These are phyloP conservation scores for Eugnorisma glareosa DNA, from an alignment of 2,888 invertebrate genomes.

Conservation along the genomic window DNA sequence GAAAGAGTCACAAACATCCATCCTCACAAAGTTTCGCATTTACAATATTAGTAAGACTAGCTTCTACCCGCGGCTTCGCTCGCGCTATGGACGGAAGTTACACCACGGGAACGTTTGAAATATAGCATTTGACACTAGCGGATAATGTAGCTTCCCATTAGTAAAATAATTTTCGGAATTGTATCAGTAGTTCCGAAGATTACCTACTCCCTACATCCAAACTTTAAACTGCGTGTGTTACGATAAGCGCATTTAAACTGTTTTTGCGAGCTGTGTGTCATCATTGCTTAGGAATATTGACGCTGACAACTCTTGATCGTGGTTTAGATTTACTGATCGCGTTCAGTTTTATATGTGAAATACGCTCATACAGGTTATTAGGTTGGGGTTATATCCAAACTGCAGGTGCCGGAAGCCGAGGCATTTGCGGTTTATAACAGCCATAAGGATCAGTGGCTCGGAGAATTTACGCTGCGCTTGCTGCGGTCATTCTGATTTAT, in stretches of 20 bases:
- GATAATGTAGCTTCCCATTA: neutral
- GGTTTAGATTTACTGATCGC: neutral
- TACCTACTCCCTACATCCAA: neutral
- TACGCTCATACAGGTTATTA: neutral
- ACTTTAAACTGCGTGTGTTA: neutral
- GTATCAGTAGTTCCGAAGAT: neutral
- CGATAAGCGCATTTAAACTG: neutral
- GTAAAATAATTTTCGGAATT: neutral
- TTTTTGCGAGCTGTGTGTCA: neutral
- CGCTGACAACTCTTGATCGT: neutral
- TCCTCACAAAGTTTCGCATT: no score
- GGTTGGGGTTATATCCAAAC: neutral
- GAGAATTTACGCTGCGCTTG: neutral
- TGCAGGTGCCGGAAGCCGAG: slow-evolving; percentile 9
- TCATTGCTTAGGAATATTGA: neutral
- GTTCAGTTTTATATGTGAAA: neutral
- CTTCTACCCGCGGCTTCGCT: neutral
- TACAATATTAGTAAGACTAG: neutral
- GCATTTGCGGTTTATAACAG: slow-evolving; percentile 24
- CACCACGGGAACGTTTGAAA: neutral
- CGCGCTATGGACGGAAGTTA: neutral
- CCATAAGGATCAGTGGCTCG: neutral
- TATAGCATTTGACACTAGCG: neutral
- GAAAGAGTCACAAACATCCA: no score
- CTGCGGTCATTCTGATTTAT: slow-evolving; percentile 25